phyloP scores from a whole-genome alignment of 2,797 vertebrate species.

The Hydrophis major region DNA sequence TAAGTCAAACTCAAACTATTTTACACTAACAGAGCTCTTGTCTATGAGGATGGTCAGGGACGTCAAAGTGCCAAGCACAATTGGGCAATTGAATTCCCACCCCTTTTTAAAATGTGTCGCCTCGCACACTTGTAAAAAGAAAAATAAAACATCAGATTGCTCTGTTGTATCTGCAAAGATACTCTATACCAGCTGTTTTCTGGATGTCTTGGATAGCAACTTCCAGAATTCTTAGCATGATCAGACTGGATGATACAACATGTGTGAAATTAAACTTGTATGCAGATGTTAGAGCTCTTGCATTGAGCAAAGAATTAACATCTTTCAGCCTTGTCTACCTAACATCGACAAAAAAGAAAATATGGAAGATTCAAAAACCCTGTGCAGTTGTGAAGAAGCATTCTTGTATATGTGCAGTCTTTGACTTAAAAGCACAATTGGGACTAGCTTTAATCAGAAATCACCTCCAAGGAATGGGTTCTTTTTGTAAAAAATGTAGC shows the following conservation, averaged over 20 bases:
- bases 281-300: neutral
- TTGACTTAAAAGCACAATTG: neutral
- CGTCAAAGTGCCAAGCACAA: neutral
- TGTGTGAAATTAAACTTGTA: neutral
- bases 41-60: neutral
- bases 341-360: neutral
- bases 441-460: neutral
- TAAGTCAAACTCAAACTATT: constrained; percentile 56
- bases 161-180: neutral
- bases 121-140: neutral
- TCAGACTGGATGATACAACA: neutral
- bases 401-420: neutral
- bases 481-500: neutral
- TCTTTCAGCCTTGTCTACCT: neutral
- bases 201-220: neutral
- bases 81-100: neutral
- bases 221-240: neutral
- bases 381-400: neutral
- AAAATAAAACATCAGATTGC: neutral
- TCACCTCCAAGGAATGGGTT: neutral
- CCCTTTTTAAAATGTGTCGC: neutral
- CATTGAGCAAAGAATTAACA: neutral
- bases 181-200: neutral
- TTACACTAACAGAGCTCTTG: neutral
- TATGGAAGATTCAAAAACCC: neutral